A percentile compares a stretch with the other conserved stretches of the same genome.
Evolutionary conservation across 2,113 vertebrate genomes (phyloP).

Genomic region (Brachyhypopomus gauderio): DNA sequence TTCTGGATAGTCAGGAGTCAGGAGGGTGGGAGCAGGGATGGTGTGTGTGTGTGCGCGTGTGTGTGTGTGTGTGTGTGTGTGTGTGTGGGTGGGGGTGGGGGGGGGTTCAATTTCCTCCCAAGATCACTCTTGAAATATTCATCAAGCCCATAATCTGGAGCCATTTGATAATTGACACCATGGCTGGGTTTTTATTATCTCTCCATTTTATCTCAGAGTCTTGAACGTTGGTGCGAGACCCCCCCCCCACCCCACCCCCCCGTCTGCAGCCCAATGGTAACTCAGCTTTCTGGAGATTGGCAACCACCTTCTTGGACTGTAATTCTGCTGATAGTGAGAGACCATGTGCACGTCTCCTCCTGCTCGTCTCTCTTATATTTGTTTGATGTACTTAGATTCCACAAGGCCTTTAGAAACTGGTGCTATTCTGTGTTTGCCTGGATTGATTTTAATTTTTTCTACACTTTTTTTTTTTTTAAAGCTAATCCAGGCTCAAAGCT

Average conservation of each 20-base stretch:
- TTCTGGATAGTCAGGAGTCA: background rate
- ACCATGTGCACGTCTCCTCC: constrained; percentile 43
- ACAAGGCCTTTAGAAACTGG: constrained; percentile 7
- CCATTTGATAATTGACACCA: constrained; percentile 57
- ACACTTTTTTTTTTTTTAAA: constrained; percentile 45
- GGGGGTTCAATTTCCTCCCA: constrained; percentile 52
- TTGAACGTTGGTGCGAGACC: constrained; percentile 27
- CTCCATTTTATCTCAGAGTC: constrained; percentile 31
- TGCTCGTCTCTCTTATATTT: constrained; percentile 37
- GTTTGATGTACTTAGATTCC: constrained; percentile 38
- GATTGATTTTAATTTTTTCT: constrained; percentile 13
- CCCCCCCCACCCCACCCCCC: constrained; percentile 10
- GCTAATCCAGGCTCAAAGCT: constrained; percentile 42
- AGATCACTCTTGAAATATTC: constrained; percentile 64
- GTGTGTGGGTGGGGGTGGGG: background rate
- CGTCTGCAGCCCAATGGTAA: constrained; percentile 45
- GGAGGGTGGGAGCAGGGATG: background rate
- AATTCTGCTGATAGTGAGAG: constrained; percentile 63
- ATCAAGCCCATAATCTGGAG: constrained; percentile 56
- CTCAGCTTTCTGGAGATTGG: constrained; percentile 28
- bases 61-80: background rate
- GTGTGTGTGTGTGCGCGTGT: background rate
- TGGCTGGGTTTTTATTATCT: constrained; percentile 53
- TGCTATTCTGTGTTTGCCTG: constrained; percentile 47
- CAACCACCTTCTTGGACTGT: constrained; percentile 49